Base-by-base conservation (phyloP, 2,888 invertebrate genomes). In the Caenorhabditis virilis region DNA sequence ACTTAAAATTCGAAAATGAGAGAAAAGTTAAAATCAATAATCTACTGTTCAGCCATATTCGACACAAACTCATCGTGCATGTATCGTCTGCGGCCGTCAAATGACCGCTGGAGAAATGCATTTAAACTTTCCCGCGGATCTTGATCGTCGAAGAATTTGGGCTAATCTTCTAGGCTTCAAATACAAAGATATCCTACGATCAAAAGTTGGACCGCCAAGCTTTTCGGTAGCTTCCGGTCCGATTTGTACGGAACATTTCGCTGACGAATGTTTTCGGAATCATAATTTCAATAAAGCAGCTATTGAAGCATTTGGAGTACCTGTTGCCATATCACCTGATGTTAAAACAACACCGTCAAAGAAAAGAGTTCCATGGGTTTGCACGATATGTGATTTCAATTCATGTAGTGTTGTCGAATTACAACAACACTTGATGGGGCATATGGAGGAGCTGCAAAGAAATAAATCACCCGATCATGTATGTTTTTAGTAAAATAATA, bases 201-300 rank as follows among this genome's bases (percentile, higher is more conserved):
- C 54, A n/a, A 64, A 64, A 42, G 51, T 64, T 26, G 56, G 58
- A 0, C 59, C 52, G 0, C 42, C 54, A 0, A 53, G 46, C 13
- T 36, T 52, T 25, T 60, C 65, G 13, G 51, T 69, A 16, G 60
- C 62, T 11, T 50, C 56, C 16, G 69, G 67, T 1, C 57, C 63
- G 16, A 74, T 76, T 38, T 76, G 76, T 42, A 72, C 72, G 7
- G 73, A 76, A 30, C 76, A 76, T 42, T 76, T 76, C 35, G 58
- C 76, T 0, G 73, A 73, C 42, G 73, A 76, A 42, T 76, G 76
- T 59, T 67, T 59, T 39, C 56, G 72, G 33, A 72, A 65, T 47
- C 68, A 60, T 47, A 69, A 72, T 51, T 71, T 66, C 55, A 70
- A 68, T 41, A 67, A 76, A 51, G 60, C 73, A 0, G 76, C 76